These are phyloP conservation scores for Hetaerina americana DNA, from an alignment of 1,140 invertebrate genomes.

Conservation along the genomic window DNA sequence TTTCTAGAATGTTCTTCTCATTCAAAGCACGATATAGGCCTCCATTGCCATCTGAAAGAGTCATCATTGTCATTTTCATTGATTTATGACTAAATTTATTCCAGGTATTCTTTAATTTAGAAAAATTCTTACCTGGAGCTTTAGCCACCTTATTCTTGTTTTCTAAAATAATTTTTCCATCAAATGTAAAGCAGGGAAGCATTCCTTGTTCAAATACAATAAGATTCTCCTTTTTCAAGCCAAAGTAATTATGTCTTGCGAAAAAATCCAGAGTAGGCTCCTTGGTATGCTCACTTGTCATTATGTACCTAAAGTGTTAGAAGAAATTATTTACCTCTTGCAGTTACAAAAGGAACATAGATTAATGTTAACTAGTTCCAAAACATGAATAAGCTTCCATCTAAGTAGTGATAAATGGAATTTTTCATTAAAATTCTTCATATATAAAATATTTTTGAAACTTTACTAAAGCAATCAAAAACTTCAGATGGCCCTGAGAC, in stretches of 20 bases:
- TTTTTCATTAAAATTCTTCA: no score
- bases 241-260: constrained; percentile 71
- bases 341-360: background rate
- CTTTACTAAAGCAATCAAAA: no score
- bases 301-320: constrained; percentile 61
- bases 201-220: constrained; percentile 85
- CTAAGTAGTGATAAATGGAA: no score
- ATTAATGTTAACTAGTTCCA: background rate
- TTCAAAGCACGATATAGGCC: constrained; percentile 82
- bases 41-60: constrained; percentile 80
- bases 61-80: background rate
- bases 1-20: constrained; percentile 60
- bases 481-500: no score
- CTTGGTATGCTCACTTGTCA: constrained; percentile 93
- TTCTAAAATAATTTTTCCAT: constrained; percentile 88
- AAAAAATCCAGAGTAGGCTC: constrained; percentile 75
- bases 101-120: background rate
- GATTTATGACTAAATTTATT: no score
- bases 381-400: no score
- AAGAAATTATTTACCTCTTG: no score
- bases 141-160: constrained; percentile 48
- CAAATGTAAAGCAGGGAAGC: constrained; percentile 86
- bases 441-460: no score
- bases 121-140: constrained; percentile 43
- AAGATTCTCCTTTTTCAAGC: constrained; percentile 68